These are phyloP conservation scores for Rutpela maculata DNA, from an alignment of 2,888 invertebrate genomes.

Conservation along the genomic window DNA sequence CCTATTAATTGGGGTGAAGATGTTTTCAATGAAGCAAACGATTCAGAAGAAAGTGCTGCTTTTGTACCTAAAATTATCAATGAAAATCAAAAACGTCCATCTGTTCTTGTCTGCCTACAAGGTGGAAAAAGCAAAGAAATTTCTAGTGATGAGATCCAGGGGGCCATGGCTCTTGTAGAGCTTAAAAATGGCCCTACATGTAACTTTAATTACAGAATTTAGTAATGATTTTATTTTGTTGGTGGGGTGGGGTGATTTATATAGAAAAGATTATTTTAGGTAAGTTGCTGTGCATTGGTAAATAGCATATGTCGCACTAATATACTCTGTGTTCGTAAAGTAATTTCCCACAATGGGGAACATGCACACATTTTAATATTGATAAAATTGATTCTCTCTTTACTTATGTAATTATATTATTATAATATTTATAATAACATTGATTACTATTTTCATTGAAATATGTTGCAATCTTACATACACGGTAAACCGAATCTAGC, in stretches of 20 bases:
- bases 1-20: slow-evolving; percentile 75
- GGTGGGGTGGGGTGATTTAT: slow-evolving; percentile 13
- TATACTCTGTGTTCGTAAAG: background rate
- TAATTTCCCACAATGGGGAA: background rate
- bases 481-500: no score
- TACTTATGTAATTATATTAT: no score
- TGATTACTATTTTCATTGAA: no score
- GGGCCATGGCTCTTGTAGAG: slow-evolving; percentile 79
- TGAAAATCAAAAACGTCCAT: slow-evolving; percentile 76
- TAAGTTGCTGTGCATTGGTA: slow-evolving; percentile 18
- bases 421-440: no score
- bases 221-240: slow-evolving; percentile 40
- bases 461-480: no score
- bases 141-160: slow-evolving; percentile 75
- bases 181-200: slow-evolving; percentile 72
- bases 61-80: slow-evolving; percentile 39
- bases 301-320: slow-evolving; percentile 4
- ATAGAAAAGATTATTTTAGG: slow-evolving; percentile 13
- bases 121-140: slow-evolving; percentile 71
- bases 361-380: no score
- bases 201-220: slow-evolving; percentile 66
- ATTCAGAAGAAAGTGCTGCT: slow-evolving; percentile 36
- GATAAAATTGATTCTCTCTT: no score
- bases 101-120: slow-evolving; percentile 75
- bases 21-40: slow-evolving; percentile 38